These are phyloP conservation scores for Anguilla pacifica DNA, from an alignment of 2,797 vertebrate genomes.

Conservation along the genomic window DNA sequence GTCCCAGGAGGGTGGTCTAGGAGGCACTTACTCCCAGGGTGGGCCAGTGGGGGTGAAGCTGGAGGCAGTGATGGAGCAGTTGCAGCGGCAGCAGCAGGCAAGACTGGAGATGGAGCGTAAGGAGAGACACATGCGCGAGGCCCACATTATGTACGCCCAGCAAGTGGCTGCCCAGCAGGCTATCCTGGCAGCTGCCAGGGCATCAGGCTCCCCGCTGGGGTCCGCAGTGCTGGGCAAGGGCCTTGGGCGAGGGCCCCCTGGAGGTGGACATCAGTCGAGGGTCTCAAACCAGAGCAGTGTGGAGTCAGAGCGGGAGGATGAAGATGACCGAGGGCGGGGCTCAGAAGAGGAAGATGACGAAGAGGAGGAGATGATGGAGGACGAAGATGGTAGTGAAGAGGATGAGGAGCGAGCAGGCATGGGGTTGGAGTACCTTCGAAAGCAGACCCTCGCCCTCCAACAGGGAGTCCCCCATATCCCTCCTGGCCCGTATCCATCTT, in stretches of 20 bases:
- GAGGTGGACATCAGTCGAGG: slow-evolving; percentile 51
- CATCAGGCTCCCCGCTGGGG: slow-evolving; percentile 58
- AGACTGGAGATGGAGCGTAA: slow-evolving; percentile 86
- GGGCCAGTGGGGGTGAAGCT: slow-evolving; percentile 84
- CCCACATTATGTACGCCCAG: slow-evolving; percentile 86
- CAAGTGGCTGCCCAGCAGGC: slow-evolving; percentile 86
- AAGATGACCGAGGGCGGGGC: slow-evolving; percentile 70
- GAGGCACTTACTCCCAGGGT: slow-evolving; percentile 73
- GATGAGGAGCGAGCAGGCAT: slow-evolving; percentile 62
- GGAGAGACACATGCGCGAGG: slow-evolving; percentile 83
- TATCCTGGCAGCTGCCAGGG: slow-evolving; percentile 78
- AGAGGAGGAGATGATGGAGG: slow-evolving; percentile 75
- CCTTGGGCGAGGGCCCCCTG: slow-evolving; percentile 51
- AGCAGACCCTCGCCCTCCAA: slow-evolving; percentile 77
- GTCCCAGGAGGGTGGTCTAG: slow-evolving; percentile 74
- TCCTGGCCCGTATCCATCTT: slow-evolving; percentile 57
- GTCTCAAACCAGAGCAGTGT: slow-evolving; percentile 76
- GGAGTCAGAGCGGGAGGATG: slow-evolving; percentile 79
- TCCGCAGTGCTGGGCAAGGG: slow-evolving; percentile 73
- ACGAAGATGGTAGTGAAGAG: slow-evolving; percentile 80
- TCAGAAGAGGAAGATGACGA: slow-evolving; percentile 62
- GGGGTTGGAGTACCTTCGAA: slow-evolving; percentile 76
- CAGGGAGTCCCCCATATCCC: slow-evolving; percentile 64
- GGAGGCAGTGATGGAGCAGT: slow-evolving; percentile 90
- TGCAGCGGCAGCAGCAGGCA: slow-evolving; percentile 84